phyloP scores from a whole-genome alignment of 2,888 invertebrate species.

The Lasioglossum vierecki region DNA sequence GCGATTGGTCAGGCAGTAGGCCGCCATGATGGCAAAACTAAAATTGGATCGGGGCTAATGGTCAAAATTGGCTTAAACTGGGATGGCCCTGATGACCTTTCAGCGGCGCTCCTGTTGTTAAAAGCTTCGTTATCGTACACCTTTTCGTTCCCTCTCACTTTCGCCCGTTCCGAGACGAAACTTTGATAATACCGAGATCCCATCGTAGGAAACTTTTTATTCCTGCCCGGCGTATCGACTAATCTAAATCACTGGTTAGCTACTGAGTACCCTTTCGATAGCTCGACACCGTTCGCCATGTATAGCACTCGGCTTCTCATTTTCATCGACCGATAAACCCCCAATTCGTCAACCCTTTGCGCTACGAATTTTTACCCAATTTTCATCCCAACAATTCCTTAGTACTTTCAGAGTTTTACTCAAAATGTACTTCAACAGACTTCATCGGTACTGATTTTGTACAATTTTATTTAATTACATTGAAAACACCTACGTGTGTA shows the following conservation, averaged over 20 bases:
- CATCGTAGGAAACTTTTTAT: constrained; percentile 78
- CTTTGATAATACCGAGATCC: constrained; percentile 74
- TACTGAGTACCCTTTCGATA: constrained; percentile 51
- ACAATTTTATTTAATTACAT: not conserved
- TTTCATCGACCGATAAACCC: not conserved
- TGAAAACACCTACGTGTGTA: no score
- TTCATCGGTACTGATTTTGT: not conserved
- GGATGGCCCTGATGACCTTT: constrained; percentile 72
- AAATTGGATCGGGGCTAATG: constrained; percentile 76
- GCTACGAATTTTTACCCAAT: not conserved
- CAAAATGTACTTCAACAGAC: not conserved
- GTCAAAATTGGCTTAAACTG: constrained; percentile 76
- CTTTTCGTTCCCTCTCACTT: constrained; percentile 44
- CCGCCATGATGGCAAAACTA: constrained; percentile 72
- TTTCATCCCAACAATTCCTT: not conserved
- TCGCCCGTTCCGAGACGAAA: constrained; percentile 63
- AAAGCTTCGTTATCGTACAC: constrained; percentile 72
- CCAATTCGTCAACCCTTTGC: not conserved
- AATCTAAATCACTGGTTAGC: constrained; percentile 61
- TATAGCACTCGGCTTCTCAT: not conserved
- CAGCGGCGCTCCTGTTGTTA: constrained; percentile 64
- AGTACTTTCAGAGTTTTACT: not conserved
- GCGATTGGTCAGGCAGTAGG: constrained; percentile 71
- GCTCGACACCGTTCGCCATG: constrained; percentile 23
- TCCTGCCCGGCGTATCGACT: constrained; percentile 67